Evolutionary conservation across 1,140 invertebrate species (phyloP).

Genomic region (Aphaenogaster ashmeadi): DNA sequence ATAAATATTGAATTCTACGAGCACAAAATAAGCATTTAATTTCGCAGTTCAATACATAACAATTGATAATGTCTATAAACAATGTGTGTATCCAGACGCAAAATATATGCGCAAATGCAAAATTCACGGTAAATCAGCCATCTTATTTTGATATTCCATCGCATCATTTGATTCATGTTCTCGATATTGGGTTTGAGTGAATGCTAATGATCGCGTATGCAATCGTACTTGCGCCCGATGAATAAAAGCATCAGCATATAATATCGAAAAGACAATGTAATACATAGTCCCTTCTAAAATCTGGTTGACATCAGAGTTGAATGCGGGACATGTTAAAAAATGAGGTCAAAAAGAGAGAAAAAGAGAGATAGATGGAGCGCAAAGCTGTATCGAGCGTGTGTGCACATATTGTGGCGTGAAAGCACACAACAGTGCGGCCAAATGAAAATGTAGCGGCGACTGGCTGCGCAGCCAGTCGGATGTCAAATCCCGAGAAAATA

Average conservation of each 20-base stretch:
- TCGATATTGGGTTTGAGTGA: conserved; percentile 14
- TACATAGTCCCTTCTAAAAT: conserved; percentile 48
- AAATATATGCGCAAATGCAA: conserved; percentile 16
- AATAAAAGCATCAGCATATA: conserved; percentile 46
- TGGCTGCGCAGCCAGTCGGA: conserved; percentile 55
- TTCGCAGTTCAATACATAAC: neutral
- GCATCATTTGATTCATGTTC: conserved; percentile 32
- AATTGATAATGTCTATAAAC: neutral
- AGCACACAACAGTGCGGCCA: conserved; percentile 51
- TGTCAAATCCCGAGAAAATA: conserved; percentile 70
- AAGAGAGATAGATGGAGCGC: conserved; percentile 36
- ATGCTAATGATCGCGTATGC: conserved; percentile 48
- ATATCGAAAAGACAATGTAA: conserved; percentile 45
- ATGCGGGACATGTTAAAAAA: conserved; percentile 50
- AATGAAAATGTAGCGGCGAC: conserved; percentile 76
- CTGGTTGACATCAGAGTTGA: conserved; percentile 34
- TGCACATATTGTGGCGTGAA: conserved; percentile 45
- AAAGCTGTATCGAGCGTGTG: conserved; percentile 42
- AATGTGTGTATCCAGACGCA: neutral
- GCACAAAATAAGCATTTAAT: neutral
- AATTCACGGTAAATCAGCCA: conserved; percentile 37
- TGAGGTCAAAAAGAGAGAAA: conserved; percentile 40
- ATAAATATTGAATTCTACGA: neutral
- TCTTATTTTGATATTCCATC: conserved; percentile 28
- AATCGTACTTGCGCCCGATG: conserved; percentile 26